Percentiles rank a stretch among this genome's conserved stretches.
phyloP scores from a whole-genome alignment of 1,140 invertebrate species.

The Octopus bimaculoides region DNA sequence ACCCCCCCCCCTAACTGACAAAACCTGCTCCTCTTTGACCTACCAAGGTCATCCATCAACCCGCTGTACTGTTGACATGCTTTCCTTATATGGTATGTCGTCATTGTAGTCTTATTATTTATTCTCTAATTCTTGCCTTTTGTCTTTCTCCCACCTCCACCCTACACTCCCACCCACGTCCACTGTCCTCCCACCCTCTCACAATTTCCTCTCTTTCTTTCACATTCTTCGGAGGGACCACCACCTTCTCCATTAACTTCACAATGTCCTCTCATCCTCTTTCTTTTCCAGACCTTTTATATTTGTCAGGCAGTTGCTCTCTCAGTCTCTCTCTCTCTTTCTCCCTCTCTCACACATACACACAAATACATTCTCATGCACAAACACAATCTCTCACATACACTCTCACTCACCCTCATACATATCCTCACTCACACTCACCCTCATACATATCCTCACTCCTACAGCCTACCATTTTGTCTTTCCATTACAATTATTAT shows the following conservation, averaged over 20 bases:
- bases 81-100: too few species aligned
- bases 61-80: too few species aligned
- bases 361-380: not conserved
- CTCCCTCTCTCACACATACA: not conserved
- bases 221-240: too few species aligned
- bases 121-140: not conserved
- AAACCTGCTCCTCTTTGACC: too few species aligned
- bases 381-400: not conserved
- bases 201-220: conserved; percentile 17
- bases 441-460: not conserved
- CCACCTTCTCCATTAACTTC: not conserved
- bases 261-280: not conserved
- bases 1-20: too few species aligned
- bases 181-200: conserved; percentile 9
- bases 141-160: not conserved
- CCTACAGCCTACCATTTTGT: not conserved
- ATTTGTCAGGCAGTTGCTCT: not conserved
- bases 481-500: not conserved
- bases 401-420: conserved; percentile 3
- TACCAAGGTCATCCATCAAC: too few species aligned
- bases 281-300: not conserved
- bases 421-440: conserved; percentile 5
- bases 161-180: not conserved
- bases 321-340: not conserved
- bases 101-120: too few species aligned